Evolutionary conservation across 2,113 vertebrate species (phyloP), one percentile per base, ranked within the genome.

Genomic region (Anolis carolinensis): DNA sequence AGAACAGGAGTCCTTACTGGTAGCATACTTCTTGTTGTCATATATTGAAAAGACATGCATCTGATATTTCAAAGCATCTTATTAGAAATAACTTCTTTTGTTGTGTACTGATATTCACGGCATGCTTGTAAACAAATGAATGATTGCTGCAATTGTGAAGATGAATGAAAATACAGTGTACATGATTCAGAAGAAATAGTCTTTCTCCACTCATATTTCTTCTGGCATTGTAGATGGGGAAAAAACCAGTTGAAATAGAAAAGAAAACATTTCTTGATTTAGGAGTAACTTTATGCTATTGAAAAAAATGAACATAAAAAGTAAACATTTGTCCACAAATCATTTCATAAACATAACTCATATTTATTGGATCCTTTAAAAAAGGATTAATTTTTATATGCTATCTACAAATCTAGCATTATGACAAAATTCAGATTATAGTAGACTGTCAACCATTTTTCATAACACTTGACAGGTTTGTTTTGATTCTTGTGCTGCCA

Each of bases 401-500:
- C 13, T 7, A 68, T n/a, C 86, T 2, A 7, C n/a, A 84, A 3
- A 6, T 2, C 0, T 25, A 44, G 16, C 11, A 84, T 62, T 90
- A 23, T 39, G 5, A n/a, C 76, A 89, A 76, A 30, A 82, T 70
- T 34, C 81, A 23, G 70, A 84, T 30, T 79, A 84, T 88, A 91
- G 27, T 73, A 81, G 21, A 75, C 18, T 7, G n/a, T 44, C 36
- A 79, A 59, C 20, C 74, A 65, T 55, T 85, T 76, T 86, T 88
- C 77, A 71, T 44, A 13, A 90, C 50, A 81, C 48, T 71, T 83
- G 23, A 87, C 85, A 89, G 32, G 0, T 83, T 84, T 75, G 70
- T 81, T 34, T 87, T 90, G 83, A 90, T 20, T 50, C 88, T 90
- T 82, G 4, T 18, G 67, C 6, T 59, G 73, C 50, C 82, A 70